Evolutionary conservation across 2,797 vertebrate species (phyloP), one percentile per base, ranked within the genome.

Genomic region (Falco columbarius): DNA sequence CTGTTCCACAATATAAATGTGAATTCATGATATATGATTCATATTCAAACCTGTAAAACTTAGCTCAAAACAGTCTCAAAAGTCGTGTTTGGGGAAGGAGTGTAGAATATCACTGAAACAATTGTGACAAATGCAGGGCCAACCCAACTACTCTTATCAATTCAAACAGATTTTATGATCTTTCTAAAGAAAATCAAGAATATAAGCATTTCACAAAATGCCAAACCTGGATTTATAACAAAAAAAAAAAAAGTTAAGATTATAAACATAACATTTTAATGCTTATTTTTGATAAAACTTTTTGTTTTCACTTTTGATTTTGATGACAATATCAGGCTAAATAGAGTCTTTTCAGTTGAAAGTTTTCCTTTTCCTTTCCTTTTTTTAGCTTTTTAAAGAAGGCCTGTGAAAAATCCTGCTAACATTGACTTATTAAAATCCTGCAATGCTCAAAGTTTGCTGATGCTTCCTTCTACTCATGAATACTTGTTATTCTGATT

Each of bases 61-160:
- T 66, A 36, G 32, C 23, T 87, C 30, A 63, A 51, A 76, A 59
- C 1, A 13, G 40, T 80, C 27, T 20, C 34, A 40, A n/a, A 15
- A 71, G 21, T 44, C 1, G 1, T 15, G 8, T 61, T 80, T 0
- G 1, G 12, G 46, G 17, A 70, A 38, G n/a, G 4, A 65, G 11
- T 30, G n/a, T 5, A 84, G 42, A 62, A 40, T 47, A 72, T 21
- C n/a, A 36, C 10, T 77, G 54, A 85, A 73, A 44, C 3, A 24
- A 15, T 8, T 51, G 10, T 9, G 46, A 80, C 17, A 67, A 66
- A 58, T 42, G 36, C 12, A 77, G 17, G 9, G 8, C 12, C 5
- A 77, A 34, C 7, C 1, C 5, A 10, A 27, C 7, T 46, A 44
- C 20, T 51, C 18, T 76, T 63, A 72, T 8, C 2, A 71, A 38